These are phyloP conservation scores for Pollenia labialis DNA, from an alignment of 2,888 invertebrate species.

Conservation along the genomic window DNA sequence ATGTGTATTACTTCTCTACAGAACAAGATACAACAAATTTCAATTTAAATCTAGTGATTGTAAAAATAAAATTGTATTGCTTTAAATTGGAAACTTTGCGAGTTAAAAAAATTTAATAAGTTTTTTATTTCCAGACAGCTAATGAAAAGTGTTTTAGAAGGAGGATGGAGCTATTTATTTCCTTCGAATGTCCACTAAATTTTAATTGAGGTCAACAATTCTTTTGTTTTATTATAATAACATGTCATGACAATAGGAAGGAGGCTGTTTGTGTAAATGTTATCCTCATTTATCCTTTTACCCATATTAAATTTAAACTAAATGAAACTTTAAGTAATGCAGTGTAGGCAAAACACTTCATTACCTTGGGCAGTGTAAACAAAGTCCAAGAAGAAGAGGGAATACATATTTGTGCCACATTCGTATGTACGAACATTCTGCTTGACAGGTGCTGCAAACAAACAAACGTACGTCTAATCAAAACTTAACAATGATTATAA, in stretches of 20 bases:
- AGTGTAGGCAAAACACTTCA: neutral
- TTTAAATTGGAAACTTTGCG: neutral
- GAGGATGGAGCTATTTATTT: no score
- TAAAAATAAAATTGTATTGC: conserved; percentile 16
- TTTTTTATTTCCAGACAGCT: neutral
- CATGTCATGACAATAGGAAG: no score
- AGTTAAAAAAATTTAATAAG: neutral
- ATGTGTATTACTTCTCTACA: neutral
- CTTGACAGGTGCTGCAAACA: conserved; percentile 27
- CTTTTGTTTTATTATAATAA: no score
- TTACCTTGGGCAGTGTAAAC: neutral
- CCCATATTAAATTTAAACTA: neutral
- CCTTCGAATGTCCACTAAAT: no score
- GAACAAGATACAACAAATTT: conserved; percentile 12
- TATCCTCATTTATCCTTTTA: neutral
- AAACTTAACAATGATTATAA: conserved; percentile 59
- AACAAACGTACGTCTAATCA: conserved; percentile 9
- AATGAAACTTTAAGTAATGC: conserved; percentile 2
- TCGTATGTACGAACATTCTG: neutral
- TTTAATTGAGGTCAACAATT: no score
- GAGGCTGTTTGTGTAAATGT: neutral
- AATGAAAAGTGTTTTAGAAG: no score
- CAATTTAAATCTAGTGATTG: neutral
- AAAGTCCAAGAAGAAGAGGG: neutral
- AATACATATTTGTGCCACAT: neutral